Conservation (phyloP, 2,797 vertebrate species). For the Schizopygopsis malacanthus region DNA sequence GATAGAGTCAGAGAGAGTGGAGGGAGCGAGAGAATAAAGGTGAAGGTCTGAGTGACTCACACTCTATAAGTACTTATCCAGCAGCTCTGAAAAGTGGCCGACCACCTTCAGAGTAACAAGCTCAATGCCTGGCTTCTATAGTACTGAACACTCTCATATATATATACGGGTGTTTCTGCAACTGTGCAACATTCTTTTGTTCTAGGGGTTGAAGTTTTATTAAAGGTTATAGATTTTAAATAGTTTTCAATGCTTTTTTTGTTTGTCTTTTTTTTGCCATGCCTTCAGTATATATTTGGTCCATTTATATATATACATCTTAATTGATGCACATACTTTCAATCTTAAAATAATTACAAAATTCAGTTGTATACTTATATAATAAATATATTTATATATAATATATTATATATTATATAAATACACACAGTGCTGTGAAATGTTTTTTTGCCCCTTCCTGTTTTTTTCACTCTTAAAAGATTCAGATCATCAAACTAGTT, state of each 20-base stretch:
- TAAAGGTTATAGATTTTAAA: neutral
- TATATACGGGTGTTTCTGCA: neutral
- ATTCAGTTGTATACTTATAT: too few relatives aligned
- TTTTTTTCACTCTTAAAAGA: too few relatives aligned
- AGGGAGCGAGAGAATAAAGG: constrained; percentile 59
- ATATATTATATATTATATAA: too few relatives aligned
- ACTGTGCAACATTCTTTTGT: neutral
- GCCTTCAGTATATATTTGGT: neutral
- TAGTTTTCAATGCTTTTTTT: neutral
- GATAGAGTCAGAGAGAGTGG: constrained; percentile 54
- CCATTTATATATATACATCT: neutral
- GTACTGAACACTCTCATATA: constrained; percentile 49
- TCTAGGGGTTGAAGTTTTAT: neutral
- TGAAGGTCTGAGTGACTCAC: constrained; percentile 62
- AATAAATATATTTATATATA: too few relatives aligned
- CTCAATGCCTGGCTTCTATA: constrained; percentile 60
- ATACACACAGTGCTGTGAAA: neutral
- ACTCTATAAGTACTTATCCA: constrained; percentile 60
- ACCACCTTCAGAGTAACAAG: constrained; percentile 66
- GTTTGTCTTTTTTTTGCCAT: neutral
- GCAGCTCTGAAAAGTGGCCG: constrained; percentile 59
- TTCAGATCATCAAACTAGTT: too few relatives aligned
- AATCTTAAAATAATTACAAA: neutral
- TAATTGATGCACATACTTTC: neutral
- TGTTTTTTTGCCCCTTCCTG: too few relatives aligned